phyloP scores from a whole-genome alignment of 2,113 vertebrate species.

The Muntiacus reevesi region DNA sequence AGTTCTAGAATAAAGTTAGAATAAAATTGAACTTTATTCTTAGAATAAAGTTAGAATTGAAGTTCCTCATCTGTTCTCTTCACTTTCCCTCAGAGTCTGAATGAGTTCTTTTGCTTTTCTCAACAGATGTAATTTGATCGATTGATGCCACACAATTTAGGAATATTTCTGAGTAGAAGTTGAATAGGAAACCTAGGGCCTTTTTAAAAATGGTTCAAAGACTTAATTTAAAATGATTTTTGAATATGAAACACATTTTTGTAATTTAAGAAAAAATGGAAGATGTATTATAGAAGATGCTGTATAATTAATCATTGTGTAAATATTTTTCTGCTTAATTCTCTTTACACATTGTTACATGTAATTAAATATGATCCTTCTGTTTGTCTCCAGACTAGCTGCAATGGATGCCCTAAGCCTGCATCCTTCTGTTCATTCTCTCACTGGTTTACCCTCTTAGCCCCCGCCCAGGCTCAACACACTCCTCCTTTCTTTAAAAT shows the following conservation, averaged over 20 bases:
- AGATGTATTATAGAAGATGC: neutral
- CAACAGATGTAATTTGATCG: neutral
- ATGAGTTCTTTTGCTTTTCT: conserved; percentile 17
- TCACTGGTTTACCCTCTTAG: neutral
- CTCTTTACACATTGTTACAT: neutral
- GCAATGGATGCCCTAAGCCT: neutral
- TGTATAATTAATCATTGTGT: neutral
- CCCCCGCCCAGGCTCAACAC: neutral
- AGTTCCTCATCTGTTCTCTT: conserved; percentile 1
- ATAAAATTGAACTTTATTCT: neutral
- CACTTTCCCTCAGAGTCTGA: neutral
- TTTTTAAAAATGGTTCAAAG: conserved; percentile 22
- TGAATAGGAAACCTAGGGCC: neutral
- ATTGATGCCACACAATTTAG: neutral
- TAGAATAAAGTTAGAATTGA: conserved; percentile 41
- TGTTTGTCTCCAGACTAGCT: neutral
- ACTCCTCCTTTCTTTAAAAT: neutral
- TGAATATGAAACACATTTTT: neutral
- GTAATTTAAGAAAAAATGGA: neutral
- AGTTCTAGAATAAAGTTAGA: neutral
- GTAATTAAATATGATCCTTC: neutral
- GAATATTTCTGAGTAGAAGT: conserved; percentile 41
- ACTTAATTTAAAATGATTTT: conserved; percentile 43
- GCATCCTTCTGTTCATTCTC: neutral
- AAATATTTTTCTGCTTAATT: conserved; percentile 8